Base-by-base conservation (phyloP, 2,888 invertebrate species). In the Nudaria mundana region DNA sequence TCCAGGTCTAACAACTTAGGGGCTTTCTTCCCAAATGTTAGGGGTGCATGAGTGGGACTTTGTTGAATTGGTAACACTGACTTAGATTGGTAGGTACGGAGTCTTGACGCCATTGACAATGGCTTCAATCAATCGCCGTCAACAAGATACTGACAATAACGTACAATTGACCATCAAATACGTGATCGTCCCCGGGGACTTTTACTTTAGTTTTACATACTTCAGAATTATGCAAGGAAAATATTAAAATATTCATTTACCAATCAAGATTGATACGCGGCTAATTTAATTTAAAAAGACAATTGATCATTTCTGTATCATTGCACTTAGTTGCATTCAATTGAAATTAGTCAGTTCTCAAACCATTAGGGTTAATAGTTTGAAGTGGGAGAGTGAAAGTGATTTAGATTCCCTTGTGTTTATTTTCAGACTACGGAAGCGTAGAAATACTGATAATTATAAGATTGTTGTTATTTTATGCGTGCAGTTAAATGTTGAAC, bases 381-480 rank as follows among this genome's bases (percentile, higher is more conserved):
- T 52, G 48, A 56, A 56, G 56, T 56, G 51, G 56, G 48, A 44
- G 54, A 67, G 68, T 67, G 69, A 68, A 70, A 70, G 70, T 68
- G 52, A 40, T 55, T 56, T 53, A 40, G 30, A 45, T 56, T 59
- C 56, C 63, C 56, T 58, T 52, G 66, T 56, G 48, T 56, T 58
- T 64, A 65, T 65, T 70, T 69, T 62, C 57, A 63, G 60, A 59
- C 56, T 55, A 22, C 57, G 65, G 70, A 68, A 66, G 62, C 61
- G 48, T 52, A 53, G 46, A 56, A 63, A 62, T 60, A 62, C 47
- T 44, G 49, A 55, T 48, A 54, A 55, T 63, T 57, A 64, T 57
- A 48, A 49, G 35, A 50, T 46, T 44, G 45, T 51, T 36, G 30
- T 22, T 40, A 18, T 34, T 40, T 30, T 40, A 23, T 40, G 28